These are phyloP conservation scores for Melangyna quadrimaculata DNA, from an alignment of 2,888 invertebrate species.

Conservation along the genomic window DNA sequence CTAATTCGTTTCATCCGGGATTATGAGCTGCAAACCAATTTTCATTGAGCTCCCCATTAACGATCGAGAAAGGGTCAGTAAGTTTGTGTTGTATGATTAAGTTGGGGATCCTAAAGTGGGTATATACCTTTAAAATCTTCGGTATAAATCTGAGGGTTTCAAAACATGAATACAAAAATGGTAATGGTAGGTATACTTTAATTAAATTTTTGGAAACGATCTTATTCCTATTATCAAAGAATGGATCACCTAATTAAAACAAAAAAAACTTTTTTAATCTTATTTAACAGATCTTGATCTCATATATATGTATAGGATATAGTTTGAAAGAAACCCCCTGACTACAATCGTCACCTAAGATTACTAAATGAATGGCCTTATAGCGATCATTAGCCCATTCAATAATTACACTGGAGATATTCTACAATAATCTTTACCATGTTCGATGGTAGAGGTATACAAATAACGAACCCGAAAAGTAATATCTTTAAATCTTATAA, in stretches of 20 bases:
- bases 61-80: slow-evolving; percentile 33
- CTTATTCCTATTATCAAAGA: neutral
- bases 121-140: neutral
- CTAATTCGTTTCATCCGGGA: slow-evolving; percentile 61
- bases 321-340: neutral
- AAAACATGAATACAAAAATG: neutral
- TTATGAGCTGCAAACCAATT: slow-evolving; percentile 45
- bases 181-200: neutral
- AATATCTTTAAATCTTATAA: neutral
- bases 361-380: slow-evolving; percentile 5
- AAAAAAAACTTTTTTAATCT: neutral
- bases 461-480: neutral
- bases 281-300: neutral
- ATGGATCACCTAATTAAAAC: slow-evolving; percentile 27
- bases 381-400: neutral
- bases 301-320: slow-evolving; percentile 8
- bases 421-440: slow-evolving; percentile 11
- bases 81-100: slow-evolving; percentile 36
- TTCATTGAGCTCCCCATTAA: slow-evolving; percentile 22
- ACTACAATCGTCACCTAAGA: slow-evolving; percentile 24
- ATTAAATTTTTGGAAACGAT: slow-evolving; percentile 21
- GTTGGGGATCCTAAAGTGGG: slow-evolving; percentile 7
- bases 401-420: neutral
- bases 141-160: neutral
- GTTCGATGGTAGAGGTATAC: neutral